These are phyloP conservation scores for Lucifuga dentata DNA, from an alignment of 2,113 vertebrate genomes.

Conservation along the genomic window DNA sequence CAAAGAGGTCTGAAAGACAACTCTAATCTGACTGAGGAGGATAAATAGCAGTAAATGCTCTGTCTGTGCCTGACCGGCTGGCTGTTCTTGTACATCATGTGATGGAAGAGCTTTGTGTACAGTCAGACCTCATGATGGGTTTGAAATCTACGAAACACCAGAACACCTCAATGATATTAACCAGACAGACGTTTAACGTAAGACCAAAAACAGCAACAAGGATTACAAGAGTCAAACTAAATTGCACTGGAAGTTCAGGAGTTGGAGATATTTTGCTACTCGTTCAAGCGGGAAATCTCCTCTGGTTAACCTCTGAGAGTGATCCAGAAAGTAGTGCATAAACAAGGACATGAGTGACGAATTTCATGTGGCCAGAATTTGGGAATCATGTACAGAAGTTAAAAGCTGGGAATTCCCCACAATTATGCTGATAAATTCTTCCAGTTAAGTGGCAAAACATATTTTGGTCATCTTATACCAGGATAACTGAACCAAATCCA, in stretches of 20 bases:
- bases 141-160: constrained; percentile 15
- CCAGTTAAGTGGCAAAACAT: constrained; percentile 1
- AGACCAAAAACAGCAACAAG: not conserved
- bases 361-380: too few species aligned
- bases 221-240: not conserved
- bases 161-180: constrained; percentile 6
- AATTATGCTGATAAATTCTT: not conserved
- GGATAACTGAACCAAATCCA: not conserved
- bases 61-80: constrained; percentile 36
- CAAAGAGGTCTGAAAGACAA: constrained; percentile 44
- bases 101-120: constrained; percentile 13
- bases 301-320: constrained; percentile 2
- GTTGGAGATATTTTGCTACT: not conserved
- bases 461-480: not conserved
- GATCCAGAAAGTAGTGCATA: not conserved
- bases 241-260: not conserved
- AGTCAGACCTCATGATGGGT: constrained; percentile 37
- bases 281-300: constrained; percentile 2
- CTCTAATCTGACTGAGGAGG: constrained; percentile 59
- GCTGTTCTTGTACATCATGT: constrained; percentile 49
- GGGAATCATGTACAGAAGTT: too few species aligned
- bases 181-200: not conserved
- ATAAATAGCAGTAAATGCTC: constrained; percentile 74
- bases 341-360: not conserved
- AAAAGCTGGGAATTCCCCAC: too few species aligned